Evolutionary conservation across 1,140 invertebrate species (phyloP), one percentile per base, ranked within the genome.

Genomic region (Rhopalosiphum padi): DNA sequence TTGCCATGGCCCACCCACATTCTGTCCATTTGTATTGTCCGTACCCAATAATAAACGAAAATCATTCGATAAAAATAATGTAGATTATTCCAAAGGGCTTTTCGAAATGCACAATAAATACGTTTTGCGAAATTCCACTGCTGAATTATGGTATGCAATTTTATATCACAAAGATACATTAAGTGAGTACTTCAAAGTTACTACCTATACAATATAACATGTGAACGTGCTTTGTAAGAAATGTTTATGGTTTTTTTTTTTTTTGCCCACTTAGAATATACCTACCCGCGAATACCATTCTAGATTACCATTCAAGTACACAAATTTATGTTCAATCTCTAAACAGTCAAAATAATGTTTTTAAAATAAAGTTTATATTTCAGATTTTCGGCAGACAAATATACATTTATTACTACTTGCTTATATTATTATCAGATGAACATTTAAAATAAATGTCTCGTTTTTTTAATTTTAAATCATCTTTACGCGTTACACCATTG

Each of bases 21-120:
- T 46, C 11, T 86, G 41, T 86, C 41, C 85, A n/a, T 43, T 86
- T 86, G 41, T 46, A 86, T 86, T 86, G 43, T 30, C 25, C 43
- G 30, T 41, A 43, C 83, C 37, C 37, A 86, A 86, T 86, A 86
- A 86, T 86, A 86, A 30, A 46, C 41, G 85, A 86, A 86, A 86
- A 86, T 46, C 85, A 30, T 86, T 86, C 30, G 43, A 46, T 41
- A 46, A 41, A 86, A 86, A 86, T 46, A 86, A 86, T 43, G 30
- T 86, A 86, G 25, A 86, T 86, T 86, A 86, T 86, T 46, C 85
- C 37, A 6, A 30, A 86, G 23, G 11, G 25, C 3, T 86, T 86
- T 86, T 46, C 37, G 6, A 46, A 86, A n/a, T 86, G 37, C 30
- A 46, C 43, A 86, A 46, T 46, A 86, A 43, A 86, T 46, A 41